phyloP scores from a whole-genome alignment of 2,888 invertebrate species.

The Synanthedon vespiformis region DNA sequence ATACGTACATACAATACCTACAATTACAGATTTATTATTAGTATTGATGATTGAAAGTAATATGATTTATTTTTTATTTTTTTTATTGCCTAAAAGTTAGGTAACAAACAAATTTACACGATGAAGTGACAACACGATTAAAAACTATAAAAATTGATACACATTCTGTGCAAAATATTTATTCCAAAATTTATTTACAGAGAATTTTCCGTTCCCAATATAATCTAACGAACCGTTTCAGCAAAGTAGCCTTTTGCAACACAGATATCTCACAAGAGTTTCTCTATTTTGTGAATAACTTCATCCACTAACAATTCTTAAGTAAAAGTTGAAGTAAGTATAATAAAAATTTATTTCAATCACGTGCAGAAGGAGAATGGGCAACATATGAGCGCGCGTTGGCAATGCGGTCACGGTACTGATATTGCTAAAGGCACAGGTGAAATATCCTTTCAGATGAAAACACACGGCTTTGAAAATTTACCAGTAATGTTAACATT shows the following conservation, averaged over 20 bases:
- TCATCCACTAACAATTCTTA: constrained; percentile 17
- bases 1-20: no score
- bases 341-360: constrained; percentile 34
- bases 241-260: background rate
- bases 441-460: constrained; percentile 31
- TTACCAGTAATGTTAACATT: background rate
- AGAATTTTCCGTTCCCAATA: background rate
- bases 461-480: constrained; percentile 16
- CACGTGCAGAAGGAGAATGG: constrained; percentile 26
- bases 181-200: no score
- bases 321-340: constrained; percentile 24
- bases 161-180: no score
- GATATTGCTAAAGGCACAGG: constrained; percentile 40
- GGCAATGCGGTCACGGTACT: constrained; percentile 56
- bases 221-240: background rate
- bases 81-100: no score
- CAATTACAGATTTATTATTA: no score
- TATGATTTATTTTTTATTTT: no score
- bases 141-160: no score
- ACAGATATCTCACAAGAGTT: background rate
- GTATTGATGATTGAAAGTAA: no score
- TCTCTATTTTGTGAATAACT: background rate
- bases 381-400: constrained; percentile 53
- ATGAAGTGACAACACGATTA: no score
- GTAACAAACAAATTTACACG: no score